A percentile compares a stretch with the other conserved stretches of the same genome.
These are phyloP conservation scores for Amaurobius ferox DNA, from an alignment of 2,888 invertebrate genomes.

Conservation along the genomic window DNA sequence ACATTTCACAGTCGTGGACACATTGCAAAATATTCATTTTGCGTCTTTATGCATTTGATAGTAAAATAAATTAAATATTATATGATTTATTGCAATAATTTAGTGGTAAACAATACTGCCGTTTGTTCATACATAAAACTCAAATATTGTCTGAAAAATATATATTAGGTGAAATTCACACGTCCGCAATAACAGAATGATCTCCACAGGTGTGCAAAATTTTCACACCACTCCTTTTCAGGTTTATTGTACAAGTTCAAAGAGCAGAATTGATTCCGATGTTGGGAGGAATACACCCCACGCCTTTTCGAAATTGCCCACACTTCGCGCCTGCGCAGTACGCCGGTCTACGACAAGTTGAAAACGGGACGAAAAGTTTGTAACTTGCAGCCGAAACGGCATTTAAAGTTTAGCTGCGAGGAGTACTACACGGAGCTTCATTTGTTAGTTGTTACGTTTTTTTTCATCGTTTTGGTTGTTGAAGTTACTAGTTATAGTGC, in stretches of 20 bases:
- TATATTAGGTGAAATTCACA: too few species aligned
- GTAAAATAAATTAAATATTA: too few species aligned
- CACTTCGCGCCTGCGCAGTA: conserved; percentile 61
- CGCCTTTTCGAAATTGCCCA: conserved; percentile 28
- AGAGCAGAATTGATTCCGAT: background rate
- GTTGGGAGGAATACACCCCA: conserved; percentile 4
- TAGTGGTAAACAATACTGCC: too few species aligned
- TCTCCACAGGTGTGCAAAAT: too few species aligned
- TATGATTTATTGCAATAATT: too few species aligned
- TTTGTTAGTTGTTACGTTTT: conserved; percentile 28
- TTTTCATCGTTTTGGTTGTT: conserved; percentile 19
- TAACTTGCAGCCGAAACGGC: conserved; percentile 20
- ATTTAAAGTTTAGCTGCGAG: conserved; percentile 35
- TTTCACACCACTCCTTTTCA: background rate
- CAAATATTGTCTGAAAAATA: too few species aligned
- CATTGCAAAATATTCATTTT: too few species aligned
- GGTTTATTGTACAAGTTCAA: background rate
- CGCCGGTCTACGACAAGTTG: conserved; percentile 46
- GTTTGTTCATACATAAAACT: too few species aligned
- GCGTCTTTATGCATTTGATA: too few species aligned
- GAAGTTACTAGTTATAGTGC: conserved; percentile 42
- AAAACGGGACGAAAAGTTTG: conserved; percentile 67
- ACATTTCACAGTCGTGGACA: too few species aligned
- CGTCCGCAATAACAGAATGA: too few species aligned
- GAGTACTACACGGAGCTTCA: conserved; percentile 8